These are phyloP conservation scores for Epizoanthus fatuus DNA, from an alignment of 92 coral and sea anemone genomes.

Conservation along the genomic window DNA sequence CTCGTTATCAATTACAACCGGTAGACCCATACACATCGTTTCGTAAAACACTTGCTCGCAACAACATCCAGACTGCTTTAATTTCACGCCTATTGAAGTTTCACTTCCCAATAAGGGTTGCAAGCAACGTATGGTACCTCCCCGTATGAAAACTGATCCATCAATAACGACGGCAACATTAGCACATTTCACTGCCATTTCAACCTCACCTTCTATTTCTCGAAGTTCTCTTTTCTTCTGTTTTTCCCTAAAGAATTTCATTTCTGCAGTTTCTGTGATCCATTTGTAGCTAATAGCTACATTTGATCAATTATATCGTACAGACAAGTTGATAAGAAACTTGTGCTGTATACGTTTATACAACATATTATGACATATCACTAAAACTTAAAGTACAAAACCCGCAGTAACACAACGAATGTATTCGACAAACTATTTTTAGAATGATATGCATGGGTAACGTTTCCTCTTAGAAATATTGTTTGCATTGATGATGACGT, in stretches of 20 bases:
- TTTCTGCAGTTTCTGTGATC: no score
- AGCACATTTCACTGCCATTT: not conserved
- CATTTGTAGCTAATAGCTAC: no score
- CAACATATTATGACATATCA: no score
- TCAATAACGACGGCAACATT: constrained; percentile 5
- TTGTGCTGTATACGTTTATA: no score
- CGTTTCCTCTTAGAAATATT: no score
- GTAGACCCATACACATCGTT: not conserved
- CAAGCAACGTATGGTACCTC: not conserved
- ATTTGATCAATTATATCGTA: no score
- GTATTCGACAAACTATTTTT: no score
- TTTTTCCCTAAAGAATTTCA: not conserved
- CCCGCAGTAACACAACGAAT: no score
- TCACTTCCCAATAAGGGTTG: not conserved
- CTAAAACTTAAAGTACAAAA: no score
- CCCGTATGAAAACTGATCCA: not conserved
- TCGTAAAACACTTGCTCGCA: not conserved
- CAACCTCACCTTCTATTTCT: not conserved
- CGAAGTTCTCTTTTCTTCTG: not conserved
- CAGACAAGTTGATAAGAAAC: no score
- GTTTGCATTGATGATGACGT: no score
- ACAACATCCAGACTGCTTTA: not conserved
- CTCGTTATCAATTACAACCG: not conserved
- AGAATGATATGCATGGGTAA: no score
- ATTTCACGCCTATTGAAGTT: not conserved